A percentile compares a stretch with the other conserved stretches of the same genome.
phyloP scores from a whole-genome alignment of 1,140 invertebrate species.

The Drosophila persimilis region DNA sequence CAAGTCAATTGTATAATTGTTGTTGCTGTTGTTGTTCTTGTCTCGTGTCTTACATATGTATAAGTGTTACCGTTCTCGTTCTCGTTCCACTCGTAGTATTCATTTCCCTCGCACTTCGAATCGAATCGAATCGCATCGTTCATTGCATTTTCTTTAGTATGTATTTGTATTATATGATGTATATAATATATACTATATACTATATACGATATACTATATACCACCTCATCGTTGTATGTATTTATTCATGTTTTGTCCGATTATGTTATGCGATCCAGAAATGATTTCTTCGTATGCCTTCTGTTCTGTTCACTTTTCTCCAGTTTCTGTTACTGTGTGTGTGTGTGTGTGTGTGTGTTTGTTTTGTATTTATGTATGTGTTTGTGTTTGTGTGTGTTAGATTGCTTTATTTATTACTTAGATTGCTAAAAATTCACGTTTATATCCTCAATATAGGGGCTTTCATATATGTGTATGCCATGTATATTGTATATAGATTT shows the following conservation, averaged over 20 bases:
- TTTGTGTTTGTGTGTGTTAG: constrained; percentile 46
- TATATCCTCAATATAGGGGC: constrained; percentile 78
- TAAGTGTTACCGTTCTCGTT: constrained; percentile 48
- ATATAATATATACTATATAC: constrained; percentile 2
- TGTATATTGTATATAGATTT: constrained; percentile 68
- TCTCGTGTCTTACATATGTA: constrained; percentile 40
- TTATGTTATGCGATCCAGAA: constrained; percentile 17
- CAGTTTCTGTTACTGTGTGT: neutral
- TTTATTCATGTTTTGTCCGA: constrained; percentile 14
- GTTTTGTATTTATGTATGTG: neutral
- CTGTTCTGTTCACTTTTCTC: no score
- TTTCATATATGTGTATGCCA: constrained; percentile 67
- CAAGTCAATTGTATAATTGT: constrained; percentile 39
- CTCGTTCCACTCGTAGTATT: constrained; percentile 41
- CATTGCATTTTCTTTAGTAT: constrained; percentile 53
- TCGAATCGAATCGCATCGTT: constrained; percentile 36
- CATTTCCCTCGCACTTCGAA: constrained; percentile 22
- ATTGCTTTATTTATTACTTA: constrained; percentile 69
- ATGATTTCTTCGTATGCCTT: neutral
- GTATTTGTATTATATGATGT: constrained; percentile 31
- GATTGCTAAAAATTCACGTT: constrained; percentile 79
- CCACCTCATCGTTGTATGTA: constrained; percentile 13
- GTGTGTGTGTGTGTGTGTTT: neutral
- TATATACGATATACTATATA: constrained; percentile 24
- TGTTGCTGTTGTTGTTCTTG: neutral